Evolutionary conservation across 2,113 vertebrate species (phyloP).

Genomic region (Typhlomys cinereus): DNA sequence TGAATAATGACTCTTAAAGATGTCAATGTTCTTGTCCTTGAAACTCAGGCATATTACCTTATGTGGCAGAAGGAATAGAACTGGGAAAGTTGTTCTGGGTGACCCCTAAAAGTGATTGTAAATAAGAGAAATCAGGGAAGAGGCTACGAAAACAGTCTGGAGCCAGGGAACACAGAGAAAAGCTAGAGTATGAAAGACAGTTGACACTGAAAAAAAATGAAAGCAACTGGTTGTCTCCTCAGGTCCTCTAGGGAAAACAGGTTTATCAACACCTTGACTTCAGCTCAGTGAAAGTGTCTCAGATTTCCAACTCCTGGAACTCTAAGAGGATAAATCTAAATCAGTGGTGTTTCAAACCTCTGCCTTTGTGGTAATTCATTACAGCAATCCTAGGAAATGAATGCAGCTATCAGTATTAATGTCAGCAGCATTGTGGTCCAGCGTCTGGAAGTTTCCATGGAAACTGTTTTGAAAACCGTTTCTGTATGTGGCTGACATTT

Average conservation of each 20-base stretch:
- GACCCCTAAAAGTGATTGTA: background rate
- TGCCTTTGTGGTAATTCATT: background rate
- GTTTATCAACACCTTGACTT: background rate
- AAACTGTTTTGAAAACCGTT: background rate
- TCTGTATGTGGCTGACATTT: background rate
- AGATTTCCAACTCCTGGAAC: background rate
- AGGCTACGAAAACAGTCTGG: background rate
- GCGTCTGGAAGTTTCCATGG: slow-evolving; percentile 2
- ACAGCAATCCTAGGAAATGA: background rate
- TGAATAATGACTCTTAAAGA: background rate
- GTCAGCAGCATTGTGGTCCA: background rate
- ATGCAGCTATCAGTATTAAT: background rate
- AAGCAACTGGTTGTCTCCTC: background rate
- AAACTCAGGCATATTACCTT: background rate
- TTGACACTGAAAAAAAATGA: too few species aligned
- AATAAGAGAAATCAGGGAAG: background rate
- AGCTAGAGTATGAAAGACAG: background rate
- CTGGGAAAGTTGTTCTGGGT: background rate
- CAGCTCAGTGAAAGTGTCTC: background rate
- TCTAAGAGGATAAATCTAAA: background rate
- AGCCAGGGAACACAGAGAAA: too few species aligned
- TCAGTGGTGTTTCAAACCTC: background rate
- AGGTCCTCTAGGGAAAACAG: background rate
- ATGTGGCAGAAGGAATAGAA: background rate
- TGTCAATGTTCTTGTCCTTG: background rate